Evolutionary conservation across 2,113 vertebrate species (phyloP).

Genomic region (Brachionichthys hirsutus): DNA sequence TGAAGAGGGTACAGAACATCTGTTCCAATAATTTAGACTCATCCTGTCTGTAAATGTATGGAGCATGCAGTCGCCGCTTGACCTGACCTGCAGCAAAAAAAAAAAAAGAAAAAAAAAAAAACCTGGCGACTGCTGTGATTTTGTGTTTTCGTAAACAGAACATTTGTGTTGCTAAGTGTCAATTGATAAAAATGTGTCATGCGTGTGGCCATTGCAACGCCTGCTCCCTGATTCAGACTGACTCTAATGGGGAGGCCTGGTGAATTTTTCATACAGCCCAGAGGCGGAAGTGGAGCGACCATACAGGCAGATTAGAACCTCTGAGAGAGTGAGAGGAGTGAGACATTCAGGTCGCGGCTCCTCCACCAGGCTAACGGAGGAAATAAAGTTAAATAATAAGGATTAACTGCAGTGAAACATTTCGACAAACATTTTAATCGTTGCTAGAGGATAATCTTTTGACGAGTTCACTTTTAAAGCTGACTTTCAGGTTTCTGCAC

Average conservation of each 20-base stretch:
- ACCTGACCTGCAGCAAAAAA: constrained; percentile 12
- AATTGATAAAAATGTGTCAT: constrained; percentile 53
- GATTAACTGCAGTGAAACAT: no score
- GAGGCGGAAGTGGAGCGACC: constrained; percentile 68
- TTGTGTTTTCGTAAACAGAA: constrained; percentile 60
- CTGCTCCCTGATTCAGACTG: constrained; percentile 74
- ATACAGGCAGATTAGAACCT: constrained; percentile 54
- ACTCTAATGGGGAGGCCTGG: constrained; percentile 80
- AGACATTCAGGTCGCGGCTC: constrained; percentile 19
- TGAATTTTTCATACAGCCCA: constrained; percentile 83
- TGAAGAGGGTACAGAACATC: constrained; percentile 50
- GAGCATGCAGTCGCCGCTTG: not conserved
- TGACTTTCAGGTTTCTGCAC: not conserved
- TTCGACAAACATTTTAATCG: not conserved
- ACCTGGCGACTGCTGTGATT: constrained; percentile 42
- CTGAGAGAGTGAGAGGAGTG: constrained; percentile 20
- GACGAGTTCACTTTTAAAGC: no score
- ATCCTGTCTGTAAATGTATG: not conserved
- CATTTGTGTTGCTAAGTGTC: constrained; percentile 63
- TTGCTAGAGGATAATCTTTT: no score
- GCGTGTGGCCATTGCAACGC: constrained; percentile 39
- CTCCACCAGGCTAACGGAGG: not conserved
- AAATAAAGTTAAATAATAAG: not conserved
- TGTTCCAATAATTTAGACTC: constrained; percentile 23
- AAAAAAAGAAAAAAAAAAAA: not conserved